Base-by-base conservation (phyloP, 2,113 vertebrate species). In the Clinocottus analis region DNA sequence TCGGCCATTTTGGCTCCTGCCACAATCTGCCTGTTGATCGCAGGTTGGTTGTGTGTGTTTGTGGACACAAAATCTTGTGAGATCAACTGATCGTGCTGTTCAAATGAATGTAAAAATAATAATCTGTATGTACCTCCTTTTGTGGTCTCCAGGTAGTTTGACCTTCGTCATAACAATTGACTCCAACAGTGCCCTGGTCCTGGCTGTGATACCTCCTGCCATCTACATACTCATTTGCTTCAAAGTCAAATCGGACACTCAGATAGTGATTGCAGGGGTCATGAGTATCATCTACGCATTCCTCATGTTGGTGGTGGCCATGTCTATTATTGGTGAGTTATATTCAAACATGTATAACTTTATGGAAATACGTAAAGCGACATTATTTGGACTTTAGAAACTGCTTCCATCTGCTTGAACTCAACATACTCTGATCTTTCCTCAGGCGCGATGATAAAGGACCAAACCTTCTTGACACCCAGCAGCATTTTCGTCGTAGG, bases 251-350 rank as follows among this genome's bases (percentile, higher is more conserved):
- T 1, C 92, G 4, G 89, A 94, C 65, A 93, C 82, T 59, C 94
- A 95, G 82, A 91, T 95, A 53, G 78, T 3, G 0, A 33, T 94
- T 21, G 94, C 94, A 66, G 93, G 55, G 1, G 0, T 93, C 16
- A 7, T 95, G 66, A 95, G 93, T 35, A 3, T 94, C 23, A 5
- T 86, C 0, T 94, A 94, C n/a, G 90, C 91, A 3, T 92, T 95
- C 75, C 88, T 95, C 17, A 95, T 94, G 94, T 59, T 91, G 65
- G 87, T 82, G 10, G 90, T 90, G 12, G 19, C 83, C 1, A 60
- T 95, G 41, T 51, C 90, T 1, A 92, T 95, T n/a, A 67, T 94
- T 0, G 90, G 93, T 94, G 82, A 79, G 88, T 56, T 12, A 45
- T 11, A 31, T 19, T 62, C 4, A 7, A 25, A 31, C 9, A 25